Conservation (phyloP, 2,888 invertebrate species). For the Drosophila leonis region DNA sequence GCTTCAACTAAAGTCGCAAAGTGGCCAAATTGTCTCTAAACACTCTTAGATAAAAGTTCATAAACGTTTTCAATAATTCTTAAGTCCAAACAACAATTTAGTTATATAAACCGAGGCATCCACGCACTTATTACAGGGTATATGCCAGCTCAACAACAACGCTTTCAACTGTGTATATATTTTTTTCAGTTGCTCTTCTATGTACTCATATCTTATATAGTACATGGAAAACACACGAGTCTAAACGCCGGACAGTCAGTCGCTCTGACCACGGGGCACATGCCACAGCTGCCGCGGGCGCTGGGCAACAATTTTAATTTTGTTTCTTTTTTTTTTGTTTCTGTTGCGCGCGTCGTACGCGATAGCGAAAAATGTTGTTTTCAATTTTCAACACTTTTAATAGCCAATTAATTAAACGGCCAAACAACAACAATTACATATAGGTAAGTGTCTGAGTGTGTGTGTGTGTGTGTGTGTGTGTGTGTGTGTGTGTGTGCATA, state of each 20-base stretch:
- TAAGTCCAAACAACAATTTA: too few relatives aligned
- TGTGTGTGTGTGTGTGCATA: conserved; percentile 1
- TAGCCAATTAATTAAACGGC: conserved; percentile 73
- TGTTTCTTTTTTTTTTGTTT: conserved; percentile 4
- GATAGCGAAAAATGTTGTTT: conserved; percentile 61
- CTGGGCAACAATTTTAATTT: conserved; percentile 39
- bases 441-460: neutral
- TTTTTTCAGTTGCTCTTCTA: neutral
- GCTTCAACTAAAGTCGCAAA: too few relatives aligned
- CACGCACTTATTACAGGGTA: neutral
- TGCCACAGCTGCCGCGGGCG: conserved; percentile 24
- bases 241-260: conserved; percentile 3
- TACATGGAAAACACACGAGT: conserved; percentile 6
- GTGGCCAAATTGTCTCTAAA: too few relatives aligned
- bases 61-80: too few relatives aligned
- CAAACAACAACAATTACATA: conserved; percentile 57
- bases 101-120: neutral
- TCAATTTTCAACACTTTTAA: conserved; percentile 80
- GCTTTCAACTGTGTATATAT: neutral
- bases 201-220: neutral
- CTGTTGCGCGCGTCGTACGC: conserved; percentile 34
- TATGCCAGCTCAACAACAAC: neutral
- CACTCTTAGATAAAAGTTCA: too few relatives aligned
- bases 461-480: neutral
- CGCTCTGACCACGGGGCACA: conserved; percentile 9